Evolutionary conservation across 2,888 invertebrate genomes (phyloP), one percentile per base, ranked within the genome.

Genomic region (Trichogramma dendrolimi): DNA sequence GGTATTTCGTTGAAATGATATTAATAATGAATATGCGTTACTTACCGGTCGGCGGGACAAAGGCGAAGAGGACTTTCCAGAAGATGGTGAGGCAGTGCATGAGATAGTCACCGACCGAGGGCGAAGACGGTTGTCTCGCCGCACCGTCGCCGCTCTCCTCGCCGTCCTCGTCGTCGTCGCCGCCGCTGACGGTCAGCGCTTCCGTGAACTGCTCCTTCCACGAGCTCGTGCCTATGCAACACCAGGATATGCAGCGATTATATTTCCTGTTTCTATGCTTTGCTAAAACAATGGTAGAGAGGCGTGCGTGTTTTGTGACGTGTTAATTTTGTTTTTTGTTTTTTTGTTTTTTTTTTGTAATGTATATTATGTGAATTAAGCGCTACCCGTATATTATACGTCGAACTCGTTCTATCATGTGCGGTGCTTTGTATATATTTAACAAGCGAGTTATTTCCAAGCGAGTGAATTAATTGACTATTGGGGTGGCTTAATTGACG

Each of bases 161-260:
- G 55, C 73, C 71, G 4, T 76, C 80, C n/a, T 80, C 83, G 46
- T 83, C 84, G 61, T 84, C 84, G 67, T 82, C 83, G 87, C 96
- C 96, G 74, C 94, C 87, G 75, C 89, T 92, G 57, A 98, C 96
- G 50, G 95, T 95, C 68, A 99, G 82, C 47, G 98, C 99, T 81
- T 98, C 98, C 73, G 91, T 84, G 79, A 99, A 99, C 81, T 99
- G 99, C 76, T 99, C 99, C 79, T 91, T 93, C 99, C 99, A 99
- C 0, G 96, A 95, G n/a, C 95, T 95, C 14, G 98, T 96, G 64
- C 98, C 79, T 79, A 70, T 83, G 46, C 27, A 6, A 44, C 53
- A 61, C 14, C 4, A 14, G 27, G 27, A 27, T 27, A 27, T 27
- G 27, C 27, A 27, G 27, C 27, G 27, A 27, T 27, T 27, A 27